phyloP scores from a whole-genome alignment of 2,113 vertebrate species.

The Solea senegalensis region DNA sequence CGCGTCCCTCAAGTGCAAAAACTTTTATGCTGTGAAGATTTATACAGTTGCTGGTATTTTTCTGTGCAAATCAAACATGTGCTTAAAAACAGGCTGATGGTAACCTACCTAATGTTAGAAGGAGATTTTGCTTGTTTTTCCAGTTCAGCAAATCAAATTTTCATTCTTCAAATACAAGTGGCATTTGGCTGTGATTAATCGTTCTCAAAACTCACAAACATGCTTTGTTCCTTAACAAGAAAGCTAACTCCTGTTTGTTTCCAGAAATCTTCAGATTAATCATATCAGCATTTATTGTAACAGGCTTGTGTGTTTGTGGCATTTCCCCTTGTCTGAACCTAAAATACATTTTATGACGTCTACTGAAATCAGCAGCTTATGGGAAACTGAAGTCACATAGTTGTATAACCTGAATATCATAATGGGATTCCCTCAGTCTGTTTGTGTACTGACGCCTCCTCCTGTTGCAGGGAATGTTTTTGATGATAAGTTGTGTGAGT shows the following conservation, averaged over 20 bases:
- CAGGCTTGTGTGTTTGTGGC: not conserved
- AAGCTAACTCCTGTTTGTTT: conserved; percentile 5
- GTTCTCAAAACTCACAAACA: conserved; percentile 12
- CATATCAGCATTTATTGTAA: conserved; percentile 32
- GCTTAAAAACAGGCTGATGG: too few species aligned
- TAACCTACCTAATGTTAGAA: not conserved
- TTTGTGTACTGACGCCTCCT: conserved; percentile 28
- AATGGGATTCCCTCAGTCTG: conserved; percentile 63
- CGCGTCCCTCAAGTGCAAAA: too few species aligned
- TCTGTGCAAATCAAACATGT: too few species aligned
- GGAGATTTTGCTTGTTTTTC: not conserved
- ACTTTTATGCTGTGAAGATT: too few species aligned
- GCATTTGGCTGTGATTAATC: conserved; percentile 8
- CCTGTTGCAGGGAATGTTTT: conserved; percentile 52
- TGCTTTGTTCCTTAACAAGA: conserved; percentile 2
- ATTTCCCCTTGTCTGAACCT: conserved; percentile 27
- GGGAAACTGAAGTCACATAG: conserved; percentile 55
- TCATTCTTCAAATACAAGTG: not conserved
- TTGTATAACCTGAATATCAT: conserved; percentile 4
- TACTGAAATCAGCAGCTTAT: conserved; percentile 39
- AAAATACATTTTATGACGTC: conserved; percentile 33
- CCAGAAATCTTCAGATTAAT: conserved; percentile 23
- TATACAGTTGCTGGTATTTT: too few species aligned
- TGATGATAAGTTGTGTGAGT: conserved; percentile 43
- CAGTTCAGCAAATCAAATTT: not conserved